Evolutionary conservation across 2,797 vertebrate genomes (phyloP).

Genomic region (Euphonia xanthogaster): DNA sequence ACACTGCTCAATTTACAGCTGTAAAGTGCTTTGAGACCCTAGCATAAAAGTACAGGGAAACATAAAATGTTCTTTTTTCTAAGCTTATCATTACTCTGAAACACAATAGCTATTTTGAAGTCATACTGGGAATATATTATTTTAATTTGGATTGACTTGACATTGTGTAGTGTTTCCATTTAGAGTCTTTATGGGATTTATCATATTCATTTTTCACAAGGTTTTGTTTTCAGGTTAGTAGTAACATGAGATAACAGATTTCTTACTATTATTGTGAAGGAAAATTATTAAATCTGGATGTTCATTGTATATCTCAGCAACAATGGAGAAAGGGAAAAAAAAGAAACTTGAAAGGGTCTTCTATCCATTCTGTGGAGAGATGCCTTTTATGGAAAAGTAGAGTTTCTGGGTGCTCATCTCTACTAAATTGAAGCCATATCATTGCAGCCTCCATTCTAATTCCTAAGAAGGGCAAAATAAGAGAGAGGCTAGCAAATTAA

Average conservation of each 20-base stretch:
- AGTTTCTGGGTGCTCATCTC: not conserved
- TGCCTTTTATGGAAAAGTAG: not conserved
- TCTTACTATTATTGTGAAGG: not conserved
- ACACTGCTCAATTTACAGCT: not conserved
- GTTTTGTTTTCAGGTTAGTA: not conserved
- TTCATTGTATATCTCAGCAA: not conserved
- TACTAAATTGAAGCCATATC: constrained; percentile 35
- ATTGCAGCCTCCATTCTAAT: not conserved
- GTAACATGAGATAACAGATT: not conserved
- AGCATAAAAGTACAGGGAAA: not conserved
- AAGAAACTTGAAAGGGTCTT: not conserved
- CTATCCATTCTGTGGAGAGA: not conserved
- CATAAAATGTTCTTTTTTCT: constrained; percentile 22
- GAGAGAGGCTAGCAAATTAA: constrained; percentile 30
- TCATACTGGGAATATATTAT: not conserved
- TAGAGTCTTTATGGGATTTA: constrained; percentile 14
- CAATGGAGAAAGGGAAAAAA: not conserved
- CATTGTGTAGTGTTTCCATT: not conserved
- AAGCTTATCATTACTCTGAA: not conserved
- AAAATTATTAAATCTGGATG: not conserved
- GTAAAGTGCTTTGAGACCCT: not conserved
- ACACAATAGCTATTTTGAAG: not conserved
- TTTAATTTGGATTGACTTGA: constrained; percentile 33
- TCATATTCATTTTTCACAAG: not conserved
- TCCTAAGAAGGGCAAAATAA: constrained; percentile 1